Evolutionary conservation across 2,888 invertebrate genomes (phyloP).

Genomic region (Nesidiocoris tenuis): DNA sequence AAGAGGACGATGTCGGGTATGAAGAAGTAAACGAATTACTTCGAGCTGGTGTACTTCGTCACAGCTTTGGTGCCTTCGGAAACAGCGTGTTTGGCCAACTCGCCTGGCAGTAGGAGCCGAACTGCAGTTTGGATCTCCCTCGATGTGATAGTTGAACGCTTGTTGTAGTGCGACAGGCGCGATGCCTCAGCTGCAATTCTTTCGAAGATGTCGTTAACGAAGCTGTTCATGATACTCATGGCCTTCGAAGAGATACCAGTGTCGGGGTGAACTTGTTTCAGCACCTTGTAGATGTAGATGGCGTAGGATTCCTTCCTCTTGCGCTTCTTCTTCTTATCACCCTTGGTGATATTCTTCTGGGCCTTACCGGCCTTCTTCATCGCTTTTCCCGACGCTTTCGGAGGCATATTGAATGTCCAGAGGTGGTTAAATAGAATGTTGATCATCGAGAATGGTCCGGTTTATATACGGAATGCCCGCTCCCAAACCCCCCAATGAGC

Average conservation of each 20-base stretch:
- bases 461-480: too few species aligned
- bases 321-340: conserved; percentile 60
- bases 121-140: conserved; percentile 73
- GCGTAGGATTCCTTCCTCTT: conserved; percentile 63
- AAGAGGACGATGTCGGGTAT: not conserved
- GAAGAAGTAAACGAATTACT: too few species aligned
- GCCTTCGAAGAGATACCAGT: conserved; percentile 68
- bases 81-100: too few species aligned
- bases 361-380: conserved; percentile 61
- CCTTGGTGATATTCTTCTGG: conserved; percentile 61
- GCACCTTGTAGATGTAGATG: conserved; percentile 62
- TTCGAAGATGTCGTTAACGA: conserved; percentile 73
- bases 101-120: too few species aligned
- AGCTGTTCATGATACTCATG: conserved; percentile 73
- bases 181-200: conserved; percentile 68
- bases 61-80: too few species aligned
- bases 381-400: conserved; percentile 52
- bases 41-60: too few species aligned
- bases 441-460: too few species aligned
- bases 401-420: too few species aligned
- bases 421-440: too few species aligned
- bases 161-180: conserved; percentile 63
- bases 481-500: too few species aligned
- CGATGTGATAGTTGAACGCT: conserved; percentile 65
- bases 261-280: conserved; percentile 64